These are phyloP conservation scores for Telmatochromis brachygnathus DNA, from an alignment of 2,113 vertebrate species.

Conservation along the genomic window DNA sequence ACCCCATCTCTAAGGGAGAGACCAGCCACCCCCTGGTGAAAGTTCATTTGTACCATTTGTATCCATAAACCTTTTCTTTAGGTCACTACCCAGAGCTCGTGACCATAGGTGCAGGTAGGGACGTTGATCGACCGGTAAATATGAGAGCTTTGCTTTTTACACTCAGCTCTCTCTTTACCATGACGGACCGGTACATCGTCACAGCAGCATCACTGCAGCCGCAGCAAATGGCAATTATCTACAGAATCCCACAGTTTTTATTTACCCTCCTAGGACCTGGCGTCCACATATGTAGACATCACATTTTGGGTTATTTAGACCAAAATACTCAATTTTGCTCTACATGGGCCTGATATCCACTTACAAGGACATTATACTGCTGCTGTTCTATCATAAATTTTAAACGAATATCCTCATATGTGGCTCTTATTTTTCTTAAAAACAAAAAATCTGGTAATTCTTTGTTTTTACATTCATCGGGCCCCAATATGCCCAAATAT, in stretches of 20 bases:
- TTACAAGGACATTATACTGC: background rate
- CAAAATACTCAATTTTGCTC: background rate
- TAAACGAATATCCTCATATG: background rate
- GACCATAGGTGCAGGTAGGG: background rate
- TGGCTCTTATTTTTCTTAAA: background rate
- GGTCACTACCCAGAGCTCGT: background rate
- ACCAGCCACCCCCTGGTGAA: background rate
- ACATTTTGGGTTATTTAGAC: background rate
- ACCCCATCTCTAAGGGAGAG: background rate
- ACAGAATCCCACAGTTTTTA: background rate
- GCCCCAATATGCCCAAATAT: background rate
- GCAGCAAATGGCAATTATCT: background rate
- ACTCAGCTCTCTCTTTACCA: background rate
- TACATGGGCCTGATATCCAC: background rate
- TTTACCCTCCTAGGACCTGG: background rate
- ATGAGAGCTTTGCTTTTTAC: background rate
- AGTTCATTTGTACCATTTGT: background rate
- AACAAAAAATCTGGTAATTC: background rate
- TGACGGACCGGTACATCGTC: background rate
- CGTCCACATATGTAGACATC: background rate
- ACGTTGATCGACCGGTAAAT: background rate
- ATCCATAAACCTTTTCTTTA: background rate
- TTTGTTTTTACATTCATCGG: background rate
- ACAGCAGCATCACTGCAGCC: background rate
- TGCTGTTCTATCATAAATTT: rapidly evolving